A percentile compares a stretch with the other conserved stretches of the same genome.
Conservation (phyloP, 2,888 invertebrate species). For the Toxonevra muliebris region DNA sequence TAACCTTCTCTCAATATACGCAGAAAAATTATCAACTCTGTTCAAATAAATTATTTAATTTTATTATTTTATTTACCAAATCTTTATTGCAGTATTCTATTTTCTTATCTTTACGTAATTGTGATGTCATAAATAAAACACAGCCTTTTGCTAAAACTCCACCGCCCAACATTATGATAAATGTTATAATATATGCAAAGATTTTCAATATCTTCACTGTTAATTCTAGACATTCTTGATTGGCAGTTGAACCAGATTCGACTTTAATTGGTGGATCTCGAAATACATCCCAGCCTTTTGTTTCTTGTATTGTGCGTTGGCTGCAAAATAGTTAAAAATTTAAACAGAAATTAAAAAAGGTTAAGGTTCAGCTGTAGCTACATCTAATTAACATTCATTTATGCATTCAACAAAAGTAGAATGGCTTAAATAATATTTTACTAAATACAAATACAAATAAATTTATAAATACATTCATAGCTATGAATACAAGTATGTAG, state of each 20-base stretch:
- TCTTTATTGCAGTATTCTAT: slow-evolving; percentile 85
- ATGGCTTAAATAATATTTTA: neutral
- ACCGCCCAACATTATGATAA: slow-evolving; percentile 82
- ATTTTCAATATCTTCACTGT: slow-evolving; percentile 86
- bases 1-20: too few species aligned
- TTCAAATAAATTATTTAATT: neutral
- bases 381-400: neutral
- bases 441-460: too few species aligned
- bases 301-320: slow-evolving; percentile 84
- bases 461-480: too few species aligned
- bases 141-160: slow-evolving; percentile 90
- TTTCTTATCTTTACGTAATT: slow-evolving; percentile 79
- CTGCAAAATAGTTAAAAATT: slow-evolving; percentile 63
- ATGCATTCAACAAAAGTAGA: too few species aligned
- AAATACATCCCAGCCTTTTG: slow-evolving; percentile 98
- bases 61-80: slow-evolving; percentile 71
- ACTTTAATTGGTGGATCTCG: slow-evolving; percentile 88
- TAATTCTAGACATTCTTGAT: slow-evolving; percentile 85
- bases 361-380: neutral
- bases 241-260: slow-evolving; percentile 89
- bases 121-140: slow-evolving; percentile 91
- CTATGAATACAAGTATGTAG: too few species aligned
- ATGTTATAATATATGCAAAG: slow-evolving; percentile 85
- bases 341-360: neutral
- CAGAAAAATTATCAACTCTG: too few species aligned